phyloP scores from a whole-genome alignment of 2,113 vertebrate genomes.

The Eupsittula cactorum region DNA sequence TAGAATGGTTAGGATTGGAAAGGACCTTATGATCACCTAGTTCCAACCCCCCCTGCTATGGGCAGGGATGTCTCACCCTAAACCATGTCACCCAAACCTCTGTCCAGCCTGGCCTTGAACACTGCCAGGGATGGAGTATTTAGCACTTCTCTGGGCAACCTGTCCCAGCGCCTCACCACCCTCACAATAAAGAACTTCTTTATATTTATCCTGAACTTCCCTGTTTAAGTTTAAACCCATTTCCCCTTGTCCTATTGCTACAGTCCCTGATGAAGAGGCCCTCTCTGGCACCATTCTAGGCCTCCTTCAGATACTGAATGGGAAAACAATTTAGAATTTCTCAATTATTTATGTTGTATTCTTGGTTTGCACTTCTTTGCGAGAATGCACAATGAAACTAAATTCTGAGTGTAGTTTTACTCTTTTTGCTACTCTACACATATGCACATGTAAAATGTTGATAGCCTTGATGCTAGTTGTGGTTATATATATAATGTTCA shows the following conservation, averaged over 20 bases:
- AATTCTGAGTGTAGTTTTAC: not conserved
- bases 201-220: not conserved
- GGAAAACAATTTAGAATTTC: not conserved
- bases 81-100: not conserved
- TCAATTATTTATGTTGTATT: not conserved
- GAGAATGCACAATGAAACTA: not conserved
- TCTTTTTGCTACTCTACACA: not conserved
- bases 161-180: not conserved
- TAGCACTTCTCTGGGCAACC: not conserved
- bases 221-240: not conserved
- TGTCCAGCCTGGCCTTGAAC: not conserved
- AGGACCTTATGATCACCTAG: not conserved
- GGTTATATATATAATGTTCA: not conserved
- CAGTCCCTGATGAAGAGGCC: not conserved
- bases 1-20: not conserved
- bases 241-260: not conserved
- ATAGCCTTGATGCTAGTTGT: not conserved
- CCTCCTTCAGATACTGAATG: not conserved
- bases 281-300: not conserved
- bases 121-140: not conserved
- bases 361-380: not conserved
- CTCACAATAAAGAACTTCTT: not conserved
- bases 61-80: not conserved
- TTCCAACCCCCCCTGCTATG: not conserved
- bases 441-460: not conserved